Conservation (phyloP, 2,888 invertebrate species). For the Cephus runcator region DNA sequence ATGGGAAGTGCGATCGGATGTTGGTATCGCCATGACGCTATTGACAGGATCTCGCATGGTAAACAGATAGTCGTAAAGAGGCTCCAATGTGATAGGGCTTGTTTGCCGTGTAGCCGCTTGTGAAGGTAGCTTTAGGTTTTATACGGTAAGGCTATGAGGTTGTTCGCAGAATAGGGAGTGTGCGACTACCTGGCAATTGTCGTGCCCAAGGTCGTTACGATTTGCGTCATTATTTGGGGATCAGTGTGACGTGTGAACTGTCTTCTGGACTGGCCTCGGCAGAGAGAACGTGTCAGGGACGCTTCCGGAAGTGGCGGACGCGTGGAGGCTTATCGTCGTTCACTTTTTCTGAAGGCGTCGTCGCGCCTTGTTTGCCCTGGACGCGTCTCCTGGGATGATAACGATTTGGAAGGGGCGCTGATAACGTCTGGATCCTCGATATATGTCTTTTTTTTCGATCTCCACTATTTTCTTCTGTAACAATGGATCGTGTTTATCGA, state of each 20-base stretch:
- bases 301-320: background rate
- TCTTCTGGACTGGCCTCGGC: background rate
- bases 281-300: background rate
- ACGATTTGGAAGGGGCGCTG: background rate
- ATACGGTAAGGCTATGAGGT: background rate
- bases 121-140: background rate
- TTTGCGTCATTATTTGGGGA: background rate
- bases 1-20: background rate
- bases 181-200: background rate
- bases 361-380: constrained; percentile 6
- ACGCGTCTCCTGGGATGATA: background rate
- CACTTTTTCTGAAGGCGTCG: background rate
- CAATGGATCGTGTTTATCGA: background rate
- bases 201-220: background rate
- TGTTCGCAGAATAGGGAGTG: background rate
- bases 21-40: constrained; percentile 12
- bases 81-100: constrained; percentile 4
- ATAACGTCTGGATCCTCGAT: background rate
- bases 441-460: background rate
- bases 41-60: constrained; percentile 14
- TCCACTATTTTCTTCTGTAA: background rate
- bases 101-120: background rate
- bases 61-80: constrained; percentile 22
- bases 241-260: background rate
- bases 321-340: background rate